These are phyloP conservation scores for Macaria liturata DNA, from an alignment of 2,888 invertebrate species.

Conservation along the genomic window DNA sequence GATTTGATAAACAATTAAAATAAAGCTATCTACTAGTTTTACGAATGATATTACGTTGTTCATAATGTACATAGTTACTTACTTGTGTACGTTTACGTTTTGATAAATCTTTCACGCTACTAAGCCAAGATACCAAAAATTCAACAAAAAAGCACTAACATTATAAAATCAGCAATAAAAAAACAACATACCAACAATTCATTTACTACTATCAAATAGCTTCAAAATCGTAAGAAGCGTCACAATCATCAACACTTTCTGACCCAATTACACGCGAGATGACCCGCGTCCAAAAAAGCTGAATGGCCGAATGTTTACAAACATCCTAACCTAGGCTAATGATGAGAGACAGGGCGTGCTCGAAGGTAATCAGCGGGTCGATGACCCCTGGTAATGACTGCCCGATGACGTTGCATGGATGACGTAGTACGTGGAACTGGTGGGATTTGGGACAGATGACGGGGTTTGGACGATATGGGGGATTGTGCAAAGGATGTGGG, in stretches of 20 bases:
- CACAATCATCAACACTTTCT: conserved; percentile 31
- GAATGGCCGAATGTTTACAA: conserved; percentile 79
- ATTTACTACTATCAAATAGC: too few relatives aligned
- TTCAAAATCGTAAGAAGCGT: conserved; percentile 3
- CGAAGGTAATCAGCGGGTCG: conserved; percentile 77
- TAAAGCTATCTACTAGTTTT: too few relatives aligned
- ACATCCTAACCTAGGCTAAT: conserved; percentile 83
- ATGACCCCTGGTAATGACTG: conserved; percentile 81
- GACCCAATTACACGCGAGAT: conserved; percentile 62
- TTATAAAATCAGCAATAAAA: too few relatives aligned
- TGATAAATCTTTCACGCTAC: too few relatives aligned
- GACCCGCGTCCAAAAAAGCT: conserved; percentile 53
- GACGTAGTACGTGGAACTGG: conserved; percentile 54
- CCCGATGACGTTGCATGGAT: conserved; percentile 79
- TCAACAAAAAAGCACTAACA: too few relatives aligned
- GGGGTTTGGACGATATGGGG: conserved; percentile 4
- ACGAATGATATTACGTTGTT: too few relatives aligned
- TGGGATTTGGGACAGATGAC: conserved; percentile 32
- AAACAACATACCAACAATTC: too few relatives aligned
- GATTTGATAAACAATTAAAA: too few relatives aligned
- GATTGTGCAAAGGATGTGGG: background rate
- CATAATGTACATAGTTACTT: too few relatives aligned
- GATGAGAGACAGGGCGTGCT: conserved; percentile 79
- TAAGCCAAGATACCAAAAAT: too few relatives aligned
- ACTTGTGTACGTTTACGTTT: too few relatives aligned